Base-by-base conservation (phyloP, 1,140 invertebrate genomes). In the Fopius arisanus region DNA sequence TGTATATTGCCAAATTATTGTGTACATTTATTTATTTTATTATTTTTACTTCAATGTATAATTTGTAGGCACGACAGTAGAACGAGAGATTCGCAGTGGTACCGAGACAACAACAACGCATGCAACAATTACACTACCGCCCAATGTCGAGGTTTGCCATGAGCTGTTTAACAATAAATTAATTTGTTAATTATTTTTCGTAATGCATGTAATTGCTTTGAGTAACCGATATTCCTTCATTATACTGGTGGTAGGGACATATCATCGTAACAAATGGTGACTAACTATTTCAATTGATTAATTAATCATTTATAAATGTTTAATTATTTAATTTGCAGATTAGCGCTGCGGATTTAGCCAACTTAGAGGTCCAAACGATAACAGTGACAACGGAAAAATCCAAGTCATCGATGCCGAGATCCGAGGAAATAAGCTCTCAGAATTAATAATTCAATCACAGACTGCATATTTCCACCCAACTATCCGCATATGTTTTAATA, bases 311-410 rank as follows among this genome's bases (percentile, higher is more conserved):
- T 14, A 5, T 21, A 4, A 40, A 62, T 31, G 31, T 40, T 72
- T 12, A 23, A n/a, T 65, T 12, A 62, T 75, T 65, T 23, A 63
- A 74, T 78, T 76, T 83, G 37, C 81, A 88, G 87, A 87, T 88
- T 87, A 88, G 82, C 75, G 83, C 85, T 28, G 83, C 86, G 16
- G 87, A 88, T 77, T 79, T 87, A 74, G 84, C 82, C 31, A 88
- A 88, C 62, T 77, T 87, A 68, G 84, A 87, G 70, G 83, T 87
- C 5, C 85, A 86, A 37, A 88, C 85, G 26, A 87, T 85, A n/a
- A 88, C 84, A n/a, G 85, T 87, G 7, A 87, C 86, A 43, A 87
- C 85, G 7, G 87, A 88, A 79, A 87, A 86, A 48, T 84, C 87
- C 0, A 88, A 88, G 76, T 84, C 84, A 43, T 84, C 87, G 26